These are phyloP conservation scores for Mercenaria mercenaria DNA, from an alignment of 1,140 invertebrate species.

Conservation along the genomic window DNA sequence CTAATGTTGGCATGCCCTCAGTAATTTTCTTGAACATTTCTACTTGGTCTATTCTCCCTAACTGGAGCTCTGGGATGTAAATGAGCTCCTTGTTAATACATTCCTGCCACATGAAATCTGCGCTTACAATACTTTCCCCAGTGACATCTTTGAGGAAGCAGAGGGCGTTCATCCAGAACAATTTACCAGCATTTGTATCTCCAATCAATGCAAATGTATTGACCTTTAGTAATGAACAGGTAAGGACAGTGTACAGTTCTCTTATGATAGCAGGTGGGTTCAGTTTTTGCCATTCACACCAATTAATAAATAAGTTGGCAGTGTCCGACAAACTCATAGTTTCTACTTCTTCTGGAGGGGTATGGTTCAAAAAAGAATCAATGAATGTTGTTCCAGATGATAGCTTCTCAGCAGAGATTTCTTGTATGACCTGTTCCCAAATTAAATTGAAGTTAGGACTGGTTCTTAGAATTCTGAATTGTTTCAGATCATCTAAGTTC, in stretches of 20 bases:
- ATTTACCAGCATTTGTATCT: conserved; percentile 10
- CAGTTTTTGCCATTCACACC: not conserved
- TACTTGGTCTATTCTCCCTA: not conserved
- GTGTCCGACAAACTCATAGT: not conserved
- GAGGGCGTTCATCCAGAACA: conserved; percentile 5
- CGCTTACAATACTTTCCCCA: not conserved
- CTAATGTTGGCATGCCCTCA: not conserved
- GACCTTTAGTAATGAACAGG: not conserved
- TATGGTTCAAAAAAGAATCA: not conserved
- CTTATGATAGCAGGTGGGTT: not conserved
- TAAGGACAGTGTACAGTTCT: not conserved
- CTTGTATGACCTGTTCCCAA: not conserved
- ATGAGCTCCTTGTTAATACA: conserved; percentile 3
- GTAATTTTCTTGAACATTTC: conserved; percentile 1
- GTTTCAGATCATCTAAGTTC: not conserved
- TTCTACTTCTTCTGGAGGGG: not conserved
- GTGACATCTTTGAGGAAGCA: not conserved
- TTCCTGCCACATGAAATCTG: conserved; percentile 25
- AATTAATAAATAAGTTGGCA: not conserved
- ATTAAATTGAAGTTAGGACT: not conserved
- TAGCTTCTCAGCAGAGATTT: not conserved
- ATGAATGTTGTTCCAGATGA: not conserved
- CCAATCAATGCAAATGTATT: conserved; percentile 16
- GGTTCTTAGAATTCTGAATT: not conserved
- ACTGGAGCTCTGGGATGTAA: not conserved